These are phyloP conservation scores for Cephus pygmeus DNA, from an alignment of 2,888 invertebrate species.

Conservation along the genomic window DNA sequence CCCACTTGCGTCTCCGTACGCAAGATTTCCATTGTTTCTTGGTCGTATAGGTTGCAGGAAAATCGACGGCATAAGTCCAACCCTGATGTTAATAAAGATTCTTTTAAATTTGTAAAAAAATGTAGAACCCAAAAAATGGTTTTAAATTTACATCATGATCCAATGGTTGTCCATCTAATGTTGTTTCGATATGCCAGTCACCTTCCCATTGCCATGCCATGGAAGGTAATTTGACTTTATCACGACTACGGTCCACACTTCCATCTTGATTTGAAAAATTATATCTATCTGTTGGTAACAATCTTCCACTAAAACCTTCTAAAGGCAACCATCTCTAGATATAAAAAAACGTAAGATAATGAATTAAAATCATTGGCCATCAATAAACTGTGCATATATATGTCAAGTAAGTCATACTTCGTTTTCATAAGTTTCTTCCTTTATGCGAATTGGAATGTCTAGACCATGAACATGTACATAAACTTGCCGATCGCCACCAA, in stretches of 20 bases:
- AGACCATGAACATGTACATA: constrained; percentile 91
- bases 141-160: constrained; percentile 78
- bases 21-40: constrained; percentile 91
- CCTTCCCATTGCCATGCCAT: constrained; percentile 98
- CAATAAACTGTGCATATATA: background rate
- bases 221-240: constrained; percentile 87
- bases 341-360: constrained; percentile 12
- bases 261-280: constrained; percentile 90
- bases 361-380: background rate
- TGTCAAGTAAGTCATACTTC: constrained; percentile 69
- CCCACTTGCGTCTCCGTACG: constrained; percentile 90
- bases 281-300: constrained; percentile 89
- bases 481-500: constrained; percentile 92
- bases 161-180: constrained; percentile 85
- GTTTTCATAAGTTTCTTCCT: constrained; percentile 93
- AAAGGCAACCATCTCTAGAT: constrained; percentile 87
- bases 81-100: constrained; percentile 65
- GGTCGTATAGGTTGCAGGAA: constrained; percentile 83
- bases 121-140: background rate
- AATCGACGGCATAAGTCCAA: constrained; percentile 94
- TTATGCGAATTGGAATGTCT: constrained; percentile 90
- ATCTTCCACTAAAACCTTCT: constrained; percentile 84
- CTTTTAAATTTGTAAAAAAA: background rate
- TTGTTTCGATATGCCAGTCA: constrained; percentile 89
- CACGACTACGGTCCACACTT: constrained; percentile 79